Evolutionary conservation across 64 coral and sea anemone genomes (phyloP), one percentile per base, ranked within the genome.

Genomic region (Dendronephthya gigantea): DNA sequence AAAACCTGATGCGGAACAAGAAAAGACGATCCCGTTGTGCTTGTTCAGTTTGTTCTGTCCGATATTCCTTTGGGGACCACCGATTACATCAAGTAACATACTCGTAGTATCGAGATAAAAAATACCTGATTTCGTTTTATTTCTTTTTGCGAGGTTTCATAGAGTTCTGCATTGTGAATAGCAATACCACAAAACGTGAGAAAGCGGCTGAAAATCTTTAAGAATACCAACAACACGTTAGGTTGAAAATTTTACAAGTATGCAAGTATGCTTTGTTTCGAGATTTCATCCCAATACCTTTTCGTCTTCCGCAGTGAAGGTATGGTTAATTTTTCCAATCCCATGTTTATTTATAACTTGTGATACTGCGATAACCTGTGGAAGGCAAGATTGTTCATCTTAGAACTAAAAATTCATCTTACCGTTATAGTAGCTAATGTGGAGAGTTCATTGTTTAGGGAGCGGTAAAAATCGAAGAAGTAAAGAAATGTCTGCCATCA

Each of bases 101-200:
- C n/a, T n/a, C n/a, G n/a, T n/a, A n/a, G n/a, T n/a, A 50, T 50
- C 8, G 48, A 50, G 9, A 22, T 16, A 16, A 52, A 62, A 27
- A 68, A 48, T 86, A 96, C 94, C 94, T 96, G 88, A 86, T 96
- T 96, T 93, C 94, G 91, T 83, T 91, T 96, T 88, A 96, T 96
- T 90, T 96, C 94, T 86, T 93, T 59, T 40, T 93, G 92, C 31
- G 94, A 91, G 79, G 91, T 93, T 56, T 96, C 94, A 91, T 89
- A 96, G 17, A 96, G 84, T 56, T 93, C 94, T 47, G 94, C 94
- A 93, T 96, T 96, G 79, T 92, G 88, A 87, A 96, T 96, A 85
- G 91, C 94, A 81, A 96, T 88, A 65, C 94, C 94, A 96, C 94
- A 96, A 84, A 96, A 96, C 43, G 93, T 91, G 55, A 96, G 84